Percentiles rank a stretch among this genome's conserved stretches.
Conservation (phyloP, 2,888 invertebrate genomes). For the Mythimna ferrago region DNA sequence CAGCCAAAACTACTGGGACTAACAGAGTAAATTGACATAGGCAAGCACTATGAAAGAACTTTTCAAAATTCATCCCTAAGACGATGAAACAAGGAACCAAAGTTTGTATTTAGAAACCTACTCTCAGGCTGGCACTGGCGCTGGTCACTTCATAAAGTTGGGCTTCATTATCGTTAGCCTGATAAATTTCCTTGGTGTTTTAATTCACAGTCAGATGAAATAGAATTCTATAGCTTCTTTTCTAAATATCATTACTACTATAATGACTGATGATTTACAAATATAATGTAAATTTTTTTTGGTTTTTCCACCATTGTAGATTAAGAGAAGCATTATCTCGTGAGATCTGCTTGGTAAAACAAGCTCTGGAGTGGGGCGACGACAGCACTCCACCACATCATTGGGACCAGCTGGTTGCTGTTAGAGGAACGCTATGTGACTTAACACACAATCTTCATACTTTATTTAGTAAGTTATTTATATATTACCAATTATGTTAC, state of each 20-base stretch:
- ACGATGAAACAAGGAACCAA: no score
- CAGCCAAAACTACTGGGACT: no score
- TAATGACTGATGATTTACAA: not conserved
- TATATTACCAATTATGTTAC: not conserved
- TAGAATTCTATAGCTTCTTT: no score
- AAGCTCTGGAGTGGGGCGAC: constrained; percentile 88
- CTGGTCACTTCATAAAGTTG: not conserved
- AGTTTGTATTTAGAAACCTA: no score
- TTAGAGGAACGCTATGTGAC: constrained; percentile 83
- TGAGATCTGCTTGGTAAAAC: constrained; percentile 85
- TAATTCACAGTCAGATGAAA: not conserved
- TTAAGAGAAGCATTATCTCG: constrained; percentile 82
- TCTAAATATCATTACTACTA: no score
- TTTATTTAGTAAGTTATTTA: constrained; percentile 81
- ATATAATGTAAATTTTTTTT: not conserved
- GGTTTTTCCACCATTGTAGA: constrained; percentile 63
- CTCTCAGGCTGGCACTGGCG: no score
- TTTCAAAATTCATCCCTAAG: no score
- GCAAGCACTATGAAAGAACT: no score
- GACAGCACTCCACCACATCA: constrained; percentile 86
- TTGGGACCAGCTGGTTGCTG: constrained; percentile 87
- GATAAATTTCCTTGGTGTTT: not conserved
- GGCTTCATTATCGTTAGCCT: not conserved
- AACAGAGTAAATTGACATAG: no score
- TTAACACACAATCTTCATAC: constrained; percentile 84